Percentiles rank a stretch among this genome's conserved stretches.
Evolutionary conservation across 2,797 vertebrate species (phyloP).

Genomic region (Microcaecilia unicolor): DNA sequence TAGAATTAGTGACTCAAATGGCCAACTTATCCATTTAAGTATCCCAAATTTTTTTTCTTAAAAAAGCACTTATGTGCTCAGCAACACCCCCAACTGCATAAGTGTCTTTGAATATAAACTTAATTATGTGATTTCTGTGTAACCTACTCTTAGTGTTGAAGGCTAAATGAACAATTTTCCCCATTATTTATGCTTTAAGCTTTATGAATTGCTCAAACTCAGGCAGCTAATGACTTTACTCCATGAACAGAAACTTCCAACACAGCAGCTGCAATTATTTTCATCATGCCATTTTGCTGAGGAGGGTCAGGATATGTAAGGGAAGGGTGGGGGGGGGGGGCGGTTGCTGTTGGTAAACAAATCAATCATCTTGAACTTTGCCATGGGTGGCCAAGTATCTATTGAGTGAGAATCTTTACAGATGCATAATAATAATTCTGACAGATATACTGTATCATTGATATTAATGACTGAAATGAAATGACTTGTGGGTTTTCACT

Average conservation of each 20-base stretch:
- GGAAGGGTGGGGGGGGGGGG: too few species aligned
- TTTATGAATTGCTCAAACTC: background rate
- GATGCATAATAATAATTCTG: background rate
- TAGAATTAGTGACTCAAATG: too few species aligned
- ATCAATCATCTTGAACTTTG: slow-evolving; percentile 1
- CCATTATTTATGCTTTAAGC: slow-evolving; percentile 12
- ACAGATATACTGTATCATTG: background rate
- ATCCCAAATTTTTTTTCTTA: too few species aligned
- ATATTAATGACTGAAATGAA: background rate
- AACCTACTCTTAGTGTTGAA: slow-evolving; percentile 1
- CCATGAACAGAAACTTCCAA: background rate
- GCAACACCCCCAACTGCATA: too few species aligned
- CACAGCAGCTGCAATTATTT: background rate
- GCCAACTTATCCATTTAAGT: too few species aligned
- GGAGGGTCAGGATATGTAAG: too few species aligned
- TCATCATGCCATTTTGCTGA: background rate
- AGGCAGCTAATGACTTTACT: background rate
- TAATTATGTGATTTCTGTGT: slow-evolving; percentile 1
- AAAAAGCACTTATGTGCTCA: too few species aligned
- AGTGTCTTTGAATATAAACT: too few species aligned
- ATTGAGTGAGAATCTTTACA: background rate
- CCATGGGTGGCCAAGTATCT: background rate
- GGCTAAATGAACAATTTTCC: slow-evolving; percentile 5
- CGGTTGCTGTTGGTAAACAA: slow-evolving; percentile 4
- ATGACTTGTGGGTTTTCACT: background rate